Conservation (phyloP, 2,113 vertebrate species). For the Tachycineta bicolor region DNA sequence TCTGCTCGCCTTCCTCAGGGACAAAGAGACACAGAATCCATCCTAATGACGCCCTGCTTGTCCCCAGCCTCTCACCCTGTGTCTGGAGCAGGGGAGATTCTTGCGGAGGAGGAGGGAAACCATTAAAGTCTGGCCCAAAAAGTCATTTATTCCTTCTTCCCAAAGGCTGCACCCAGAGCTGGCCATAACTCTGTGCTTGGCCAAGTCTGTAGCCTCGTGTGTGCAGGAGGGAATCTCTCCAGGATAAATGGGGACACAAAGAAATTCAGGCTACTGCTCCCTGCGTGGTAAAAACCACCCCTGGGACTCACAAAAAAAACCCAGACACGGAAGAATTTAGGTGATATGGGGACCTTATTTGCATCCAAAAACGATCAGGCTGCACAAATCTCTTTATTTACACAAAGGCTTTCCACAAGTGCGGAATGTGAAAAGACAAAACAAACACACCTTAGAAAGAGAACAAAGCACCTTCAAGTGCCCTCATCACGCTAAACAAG, state of each 20-base stretch:
- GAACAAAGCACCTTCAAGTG: neutral
- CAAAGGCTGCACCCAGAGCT: neutral
- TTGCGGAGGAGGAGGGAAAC: neutral
- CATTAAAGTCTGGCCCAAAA: neutral
- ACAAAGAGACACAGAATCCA: neutral
- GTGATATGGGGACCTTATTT: neutral
- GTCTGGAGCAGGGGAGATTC: neutral
- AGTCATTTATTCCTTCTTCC: neutral
- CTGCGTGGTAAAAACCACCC: neutral
- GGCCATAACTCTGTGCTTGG: neutral
- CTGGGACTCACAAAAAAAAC: neutral
- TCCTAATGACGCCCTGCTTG: neutral
- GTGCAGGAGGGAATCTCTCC: neutral
- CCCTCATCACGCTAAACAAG: neutral
- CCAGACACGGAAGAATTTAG: neutral
- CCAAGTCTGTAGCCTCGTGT: too few species aligned
- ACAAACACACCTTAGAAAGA: neutral
- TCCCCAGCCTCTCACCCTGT: neutral
- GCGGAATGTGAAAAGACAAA: rapidly evolving
- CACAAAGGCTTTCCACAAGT: neutral
- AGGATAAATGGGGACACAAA: neutral
- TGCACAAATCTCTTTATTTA: neutral
- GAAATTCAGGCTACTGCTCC: neutral
- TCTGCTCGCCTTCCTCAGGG: neutral
- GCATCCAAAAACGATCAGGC: neutral